Conservation (phyloP, 2,113 vertebrate genomes). For the Ia io region DNA sequence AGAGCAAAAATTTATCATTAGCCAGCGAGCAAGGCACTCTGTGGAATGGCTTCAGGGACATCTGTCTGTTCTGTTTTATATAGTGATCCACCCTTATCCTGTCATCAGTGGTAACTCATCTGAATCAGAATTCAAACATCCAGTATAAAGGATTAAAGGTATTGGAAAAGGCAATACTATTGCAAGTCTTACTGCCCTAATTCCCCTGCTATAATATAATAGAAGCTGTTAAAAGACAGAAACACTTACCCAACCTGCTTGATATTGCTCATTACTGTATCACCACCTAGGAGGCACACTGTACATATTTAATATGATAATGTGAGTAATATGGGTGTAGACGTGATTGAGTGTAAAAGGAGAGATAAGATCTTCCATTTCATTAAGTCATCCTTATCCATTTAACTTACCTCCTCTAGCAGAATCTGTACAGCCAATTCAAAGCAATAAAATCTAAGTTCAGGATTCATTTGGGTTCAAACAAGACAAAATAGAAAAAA, state of each 20-base stretch:
- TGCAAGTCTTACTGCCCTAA: not conserved
- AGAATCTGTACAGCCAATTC: slow-evolving; percentile 49
- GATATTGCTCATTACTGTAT: not conserved
- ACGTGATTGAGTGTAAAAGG: not conserved
- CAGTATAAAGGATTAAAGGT: slow-evolving; percentile 49
- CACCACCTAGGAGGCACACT: not conserved
- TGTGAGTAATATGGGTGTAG: slow-evolving; percentile 42
- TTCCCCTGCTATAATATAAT: not conserved
- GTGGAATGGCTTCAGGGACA: not conserved
- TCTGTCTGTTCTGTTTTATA: not conserved
- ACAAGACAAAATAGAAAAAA: slow-evolving; percentile 42
- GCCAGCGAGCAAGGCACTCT: not conserved
- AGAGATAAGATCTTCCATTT: slow-evolving; percentile 47
- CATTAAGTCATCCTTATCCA: slow-evolving; percentile 45
- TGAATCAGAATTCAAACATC: slow-evolving; percentile 8
- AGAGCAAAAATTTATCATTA: not conserved
- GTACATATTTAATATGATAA: slow-evolving; percentile 48
- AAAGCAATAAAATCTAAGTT: slow-evolving; percentile 55
- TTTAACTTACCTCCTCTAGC: slow-evolving; percentile 47
- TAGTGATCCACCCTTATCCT: not conserved
- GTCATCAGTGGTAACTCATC: not conserved
- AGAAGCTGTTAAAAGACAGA: slow-evolving; percentile 3
- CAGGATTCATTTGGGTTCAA: slow-evolving; percentile 16
- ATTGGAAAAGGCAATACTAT: not conserved
- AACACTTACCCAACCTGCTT: not conserved